These are phyloP conservation scores for Pantherophis guttatus DNA, from an alignment of 2,113 vertebrate species.

Conservation along the genomic window DNA sequence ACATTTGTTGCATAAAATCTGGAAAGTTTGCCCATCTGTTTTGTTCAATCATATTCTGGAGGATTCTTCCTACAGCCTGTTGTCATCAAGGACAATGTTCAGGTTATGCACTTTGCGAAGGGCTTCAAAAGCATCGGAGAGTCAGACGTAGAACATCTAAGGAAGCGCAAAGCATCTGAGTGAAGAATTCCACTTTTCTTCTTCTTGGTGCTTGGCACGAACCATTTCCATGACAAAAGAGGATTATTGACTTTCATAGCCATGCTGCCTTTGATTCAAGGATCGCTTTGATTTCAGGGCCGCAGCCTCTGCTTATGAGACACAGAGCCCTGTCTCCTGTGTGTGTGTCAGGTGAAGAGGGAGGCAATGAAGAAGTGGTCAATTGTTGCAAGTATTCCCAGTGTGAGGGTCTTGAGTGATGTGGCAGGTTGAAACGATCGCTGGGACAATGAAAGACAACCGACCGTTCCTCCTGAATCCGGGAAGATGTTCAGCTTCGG, in stretches of 20 bases:
- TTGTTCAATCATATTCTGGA: background rate
- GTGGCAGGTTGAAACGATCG: slow-evolving; percentile 28
- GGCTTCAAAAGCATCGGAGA: slow-evolving; percentile 25
- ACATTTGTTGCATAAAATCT: background rate
- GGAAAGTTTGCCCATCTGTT: background rate
- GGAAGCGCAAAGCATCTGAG: background rate
- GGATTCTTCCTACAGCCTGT: background rate
- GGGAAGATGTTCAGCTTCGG: slow-evolving; percentile 54
- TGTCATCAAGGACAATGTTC: background rate
- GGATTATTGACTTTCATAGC: slow-evolving; percentile 81
- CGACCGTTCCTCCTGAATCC: slow-evolving; percentile 49
- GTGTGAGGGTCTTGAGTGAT: slow-evolving; percentile 49
- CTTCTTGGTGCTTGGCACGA: slow-evolving; percentile 17
- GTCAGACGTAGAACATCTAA: background rate
- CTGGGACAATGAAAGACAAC: slow-evolving; percentile 54
- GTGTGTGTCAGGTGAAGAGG: slow-evolving; percentile 51
- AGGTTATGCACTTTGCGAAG: slow-evolving; percentile 31
- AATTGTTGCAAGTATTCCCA: slow-evolving; percentile 29
- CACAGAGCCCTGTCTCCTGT: background rate
- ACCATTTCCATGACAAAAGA: slow-evolving; percentile 75
- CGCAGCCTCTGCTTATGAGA: slow-evolving; percentile 37
- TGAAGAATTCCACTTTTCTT: slow-evolving; percentile 26
- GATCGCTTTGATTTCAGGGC: slow-evolving; percentile 61
- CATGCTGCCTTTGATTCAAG: slow-evolving; percentile 75
- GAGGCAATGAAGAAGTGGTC: slow-evolving; percentile 45